Conservation (phyloP, 1,140 invertebrate species). For the Babylonia areolata region DNA sequence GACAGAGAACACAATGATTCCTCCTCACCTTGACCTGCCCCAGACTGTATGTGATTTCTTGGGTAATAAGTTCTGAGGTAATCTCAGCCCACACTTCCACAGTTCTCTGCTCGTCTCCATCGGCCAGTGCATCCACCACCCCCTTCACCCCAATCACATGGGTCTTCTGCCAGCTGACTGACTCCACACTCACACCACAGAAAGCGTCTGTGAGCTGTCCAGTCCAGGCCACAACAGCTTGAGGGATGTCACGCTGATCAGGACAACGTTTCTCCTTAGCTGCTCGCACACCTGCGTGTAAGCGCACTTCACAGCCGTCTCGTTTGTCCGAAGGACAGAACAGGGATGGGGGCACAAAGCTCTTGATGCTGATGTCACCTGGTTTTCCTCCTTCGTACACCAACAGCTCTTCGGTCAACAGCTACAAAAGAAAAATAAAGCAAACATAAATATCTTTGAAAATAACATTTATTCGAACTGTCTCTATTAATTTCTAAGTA, state of each 20-base stretch:
- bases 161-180: conserved; percentile 36
- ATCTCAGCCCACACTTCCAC: conserved; percentile 38
- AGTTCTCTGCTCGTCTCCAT: conserved; percentile 47
- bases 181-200: conserved; percentile 44
- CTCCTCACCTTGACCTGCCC: not conserved
- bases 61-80: conserved; percentile 25
- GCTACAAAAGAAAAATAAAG: conserved; percentile 28
- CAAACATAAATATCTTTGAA: no score
- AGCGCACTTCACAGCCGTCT: conserved; percentile 44
- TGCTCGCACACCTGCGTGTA: conserved; percentile 39
- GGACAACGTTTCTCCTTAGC: conserved; percentile 51
- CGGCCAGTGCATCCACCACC: conserved; percentile 51
- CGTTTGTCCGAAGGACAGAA: conserved; percentile 47
- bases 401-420: conserved; percentile 45
- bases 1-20: no score
- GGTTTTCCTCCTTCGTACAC: conserved; percentile 48
- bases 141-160: conserved; percentile 46
- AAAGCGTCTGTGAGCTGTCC: conserved; percentile 27
- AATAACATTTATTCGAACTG: no score
- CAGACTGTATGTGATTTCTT: not conserved
- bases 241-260: conserved; percentile 50
- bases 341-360: conserved; percentile 50
- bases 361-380: conserved; percentile 42
- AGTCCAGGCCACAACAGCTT: conserved; percentile 53
- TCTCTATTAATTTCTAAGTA: no score